Evolutionary conservation across 1,140 invertebrate genomes (phyloP).

Genomic region (Lethrus apterus): DNA sequence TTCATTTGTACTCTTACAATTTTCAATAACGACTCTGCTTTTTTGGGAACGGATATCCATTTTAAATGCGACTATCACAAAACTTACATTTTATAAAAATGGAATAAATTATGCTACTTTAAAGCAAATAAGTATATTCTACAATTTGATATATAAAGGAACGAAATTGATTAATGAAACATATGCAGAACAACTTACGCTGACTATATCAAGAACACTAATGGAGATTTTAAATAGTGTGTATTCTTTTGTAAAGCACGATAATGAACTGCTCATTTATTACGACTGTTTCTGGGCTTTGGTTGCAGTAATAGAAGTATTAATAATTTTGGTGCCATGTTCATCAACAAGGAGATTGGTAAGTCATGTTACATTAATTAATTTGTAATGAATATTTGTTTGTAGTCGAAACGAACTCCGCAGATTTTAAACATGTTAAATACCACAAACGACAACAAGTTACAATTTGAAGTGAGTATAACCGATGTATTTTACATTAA

Average conservation of each 20-base stretch:
- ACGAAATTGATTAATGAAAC: background rate
- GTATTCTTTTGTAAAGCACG: background rate
- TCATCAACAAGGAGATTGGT: background rate
- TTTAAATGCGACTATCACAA: background rate
- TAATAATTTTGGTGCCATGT: background rate
- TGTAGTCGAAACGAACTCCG: background rate
- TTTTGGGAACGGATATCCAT: background rate
- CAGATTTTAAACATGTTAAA: conserved; percentile 1
- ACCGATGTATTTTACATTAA: no score
- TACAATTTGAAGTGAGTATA: no score
- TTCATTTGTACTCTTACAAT: background rate
- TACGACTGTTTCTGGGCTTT: background rate
- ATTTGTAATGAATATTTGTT: background rate
- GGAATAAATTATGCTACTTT: background rate
- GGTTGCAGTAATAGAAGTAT: background rate
- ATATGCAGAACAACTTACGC: background rate
- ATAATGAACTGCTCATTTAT: background rate
- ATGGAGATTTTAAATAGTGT: background rate
- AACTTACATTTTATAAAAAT: background rate
- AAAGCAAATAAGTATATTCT: background rate
- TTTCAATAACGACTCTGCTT: background rate
- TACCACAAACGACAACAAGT: no score
- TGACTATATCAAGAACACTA: background rate
- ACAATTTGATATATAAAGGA: background rate
- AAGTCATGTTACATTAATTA: background rate